Evolutionary conservation across 1,140 invertebrate genomes (phyloP).

Genomic region (Heterodera carotae): DNA sequence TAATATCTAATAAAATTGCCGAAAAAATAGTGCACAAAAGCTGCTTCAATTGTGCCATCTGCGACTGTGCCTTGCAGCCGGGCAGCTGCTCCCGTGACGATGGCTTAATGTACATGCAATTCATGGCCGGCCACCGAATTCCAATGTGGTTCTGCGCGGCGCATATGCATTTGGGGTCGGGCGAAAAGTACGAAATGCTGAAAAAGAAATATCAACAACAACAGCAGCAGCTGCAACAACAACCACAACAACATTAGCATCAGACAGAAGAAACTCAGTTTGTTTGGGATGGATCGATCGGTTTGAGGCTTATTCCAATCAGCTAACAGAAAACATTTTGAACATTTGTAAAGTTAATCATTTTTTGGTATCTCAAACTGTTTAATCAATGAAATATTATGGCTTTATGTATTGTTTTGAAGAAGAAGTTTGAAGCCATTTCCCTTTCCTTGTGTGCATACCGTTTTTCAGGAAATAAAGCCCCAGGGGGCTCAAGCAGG

Average conservation of each 20-base stretch:
- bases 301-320: too few species aligned
- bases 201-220: conserved; percentile 30
- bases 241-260: background rate
- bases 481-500: too few species aligned
- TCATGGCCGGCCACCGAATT: conserved; percentile 30
- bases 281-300: too few species aligned
- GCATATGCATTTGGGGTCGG: conserved; percentile 35
- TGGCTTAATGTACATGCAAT: conserved; percentile 21
- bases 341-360: too few species aligned
- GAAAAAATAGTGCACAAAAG: conserved; percentile 24
- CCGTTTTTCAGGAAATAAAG: too few species aligned
- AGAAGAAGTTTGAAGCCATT: too few species aligned
- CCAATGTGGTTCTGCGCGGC: conserved; percentile 36
- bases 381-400: too few species aligned
- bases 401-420: too few species aligned
- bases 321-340: too few species aligned
- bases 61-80: conserved; percentile 15
- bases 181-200: conserved; percentile 34
- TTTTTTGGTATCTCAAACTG: too few species aligned
- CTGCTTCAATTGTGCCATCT: conserved; percentile 32
- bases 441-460: too few species aligned
- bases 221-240: background rate
- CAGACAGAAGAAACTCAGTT: too few species aligned
- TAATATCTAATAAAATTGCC: background rate
- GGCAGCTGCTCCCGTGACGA: conserved; percentile 27